Conservation (phyloP, 2,888 invertebrate genomes). For the Halictus quadricinctus region DNA sequence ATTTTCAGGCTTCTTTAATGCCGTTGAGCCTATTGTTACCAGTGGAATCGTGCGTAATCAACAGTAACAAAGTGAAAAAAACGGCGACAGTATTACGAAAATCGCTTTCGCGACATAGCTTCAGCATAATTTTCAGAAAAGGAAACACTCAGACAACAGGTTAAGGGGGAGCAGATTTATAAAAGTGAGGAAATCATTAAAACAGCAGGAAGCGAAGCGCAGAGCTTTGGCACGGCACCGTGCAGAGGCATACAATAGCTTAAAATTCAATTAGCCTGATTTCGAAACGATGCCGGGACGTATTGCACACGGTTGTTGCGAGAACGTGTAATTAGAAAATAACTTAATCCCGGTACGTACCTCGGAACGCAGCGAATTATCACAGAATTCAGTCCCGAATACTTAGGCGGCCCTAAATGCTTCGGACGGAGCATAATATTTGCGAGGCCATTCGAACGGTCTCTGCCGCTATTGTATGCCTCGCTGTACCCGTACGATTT, state of each 20-base stretch:
- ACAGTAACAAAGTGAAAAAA: neutral
- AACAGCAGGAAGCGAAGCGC: neutral
- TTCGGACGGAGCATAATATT: slow-evolving; percentile 7
- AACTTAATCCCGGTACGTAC: neutral
- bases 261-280: slow-evolving; percentile 19
- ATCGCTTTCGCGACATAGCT: neutral
- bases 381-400: neutral
- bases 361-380: neutral
- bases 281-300: neutral
- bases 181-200: neutral
- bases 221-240: neutral
- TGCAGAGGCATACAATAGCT: slow-evolving; percentile 25
- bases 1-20: slow-evolving; percentile 11
- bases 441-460: slow-evolving; percentile 20
- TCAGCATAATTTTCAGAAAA: neutral
- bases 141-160: neutral
- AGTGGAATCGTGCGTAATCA: neutral
- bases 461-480: slow-evolving; percentile 28
- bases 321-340: neutral
- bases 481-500: neutral
- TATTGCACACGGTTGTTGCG: neutral
- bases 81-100: neutral
- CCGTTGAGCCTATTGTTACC: slow-evolving; percentile 7
- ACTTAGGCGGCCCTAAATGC: slow-evolving; percentile 5
- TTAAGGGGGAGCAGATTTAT: neutral